Base-by-base conservation (phyloP, 1,140 invertebrate genomes). In the Aradophagus sp. region DNA sequence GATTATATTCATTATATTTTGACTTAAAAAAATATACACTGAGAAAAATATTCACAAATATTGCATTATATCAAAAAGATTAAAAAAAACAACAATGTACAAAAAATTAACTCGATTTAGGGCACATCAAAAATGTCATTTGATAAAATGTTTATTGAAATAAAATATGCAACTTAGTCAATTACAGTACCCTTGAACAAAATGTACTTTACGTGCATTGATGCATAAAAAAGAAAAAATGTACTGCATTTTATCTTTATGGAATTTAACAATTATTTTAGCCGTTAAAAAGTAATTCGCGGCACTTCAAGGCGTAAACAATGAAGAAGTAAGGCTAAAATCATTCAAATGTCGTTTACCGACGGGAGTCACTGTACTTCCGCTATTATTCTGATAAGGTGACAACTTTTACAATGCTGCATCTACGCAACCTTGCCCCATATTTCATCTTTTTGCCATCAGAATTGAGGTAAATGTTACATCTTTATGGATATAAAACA, bases 271-370 rank as follows among this genome's bases (percentile, higher is more conserved):
- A 61, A 70, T 31, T 55, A 68, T 52, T 72, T 15, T n/a, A 74
- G 52, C 38, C 32, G 71, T 76, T 76, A 73, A 72, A 74, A 69
- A 53, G 50, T 53, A 71, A 74, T 75, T 78, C 68, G 17, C 55
- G 26, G 36, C 52, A 48, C 11, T 42, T 77, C 76, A 80, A 78
- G 74, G 72, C 52, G 63, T 35, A 70, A 63, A 52, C 32, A 72
- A 74, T 81, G 77, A 80, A 78, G 73, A 55, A 38, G 12, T 58
- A 50, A 79, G 77, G 76, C 17, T 70, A 59, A 66, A 69, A 67
- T 52, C 63, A 63, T 72, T 45, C 20, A 26, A 44, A 27, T 65
- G 69, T 66, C 69, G 32, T 61, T 66, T 72, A 66, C 69, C 69
- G 39, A 42, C 50, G 20, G 55, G 44, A 61, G 68, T 69, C 52